phyloP scores from a whole-genome alignment of 2,113 vertebrate species.

The Channa argus region DNA sequence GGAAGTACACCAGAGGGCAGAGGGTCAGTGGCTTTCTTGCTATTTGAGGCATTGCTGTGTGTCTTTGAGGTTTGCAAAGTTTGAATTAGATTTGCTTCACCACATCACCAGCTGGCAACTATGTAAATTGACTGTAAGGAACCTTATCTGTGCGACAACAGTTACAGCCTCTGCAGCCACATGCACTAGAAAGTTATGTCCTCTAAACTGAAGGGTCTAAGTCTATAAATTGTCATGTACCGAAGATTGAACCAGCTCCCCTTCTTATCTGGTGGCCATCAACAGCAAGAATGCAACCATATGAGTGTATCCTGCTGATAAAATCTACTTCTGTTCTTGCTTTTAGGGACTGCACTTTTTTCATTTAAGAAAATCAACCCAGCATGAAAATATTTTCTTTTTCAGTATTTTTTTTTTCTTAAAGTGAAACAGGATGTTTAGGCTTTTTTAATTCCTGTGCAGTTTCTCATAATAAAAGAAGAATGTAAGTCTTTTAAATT shows the following conservation, averaged over 20 bases:
- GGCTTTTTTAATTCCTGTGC: conserved; percentile 64
- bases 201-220: conserved; percentile 36
- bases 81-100: conserved; percentile 77
- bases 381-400: conserved; percentile 67
- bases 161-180: conserved; percentile 41
- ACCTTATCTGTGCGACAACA: conserved; percentile 62
- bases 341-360: conserved; percentile 50
- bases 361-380: conserved; percentile 67
- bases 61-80: conserved; percentile 70
- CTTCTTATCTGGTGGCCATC: conserved; percentile 64
- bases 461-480: conserved; percentile 72
- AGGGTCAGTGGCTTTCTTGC: conserved; percentile 74
- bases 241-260: conserved; percentile 42
- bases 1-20: conserved; percentile 72
- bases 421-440: conserved; percentile 72
- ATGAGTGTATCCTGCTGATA: conserved; percentile 68
- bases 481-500: conserved; percentile 41
- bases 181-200: conserved; percentile 38
- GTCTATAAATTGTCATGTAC: conserved; percentile 48
- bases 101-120: conserved; percentile 78
- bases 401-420: conserved; percentile 71
- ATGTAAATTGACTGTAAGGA: conserved; percentile 72
- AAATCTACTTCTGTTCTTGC: conserved; percentile 64
- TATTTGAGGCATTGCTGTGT: conserved; percentile 70
- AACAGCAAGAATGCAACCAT: conserved; percentile 51